These are phyloP conservation scores for Planiliza haematocheilus DNA, from an alignment of 2,113 vertebrate species.

Conservation along the genomic window DNA sequence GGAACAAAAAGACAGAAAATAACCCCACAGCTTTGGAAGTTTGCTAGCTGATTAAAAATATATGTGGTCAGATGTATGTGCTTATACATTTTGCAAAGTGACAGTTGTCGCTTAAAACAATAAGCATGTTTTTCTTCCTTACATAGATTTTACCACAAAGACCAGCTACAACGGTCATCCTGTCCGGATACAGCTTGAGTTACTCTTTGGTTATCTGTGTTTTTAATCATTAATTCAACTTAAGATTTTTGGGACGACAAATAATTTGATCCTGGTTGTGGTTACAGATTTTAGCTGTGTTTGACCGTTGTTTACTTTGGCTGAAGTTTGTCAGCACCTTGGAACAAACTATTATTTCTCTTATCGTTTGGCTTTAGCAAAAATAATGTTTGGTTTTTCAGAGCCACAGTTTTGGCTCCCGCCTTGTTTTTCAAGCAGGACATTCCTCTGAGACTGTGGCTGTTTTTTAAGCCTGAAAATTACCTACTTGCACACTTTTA, in stretches of 20 bases:
- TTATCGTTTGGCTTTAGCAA: constrained; percentile 1
- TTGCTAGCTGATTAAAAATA: neutral
- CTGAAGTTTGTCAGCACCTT: neutral
- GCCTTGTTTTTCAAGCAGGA: constrained; percentile 14
- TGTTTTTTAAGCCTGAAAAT: neutral
- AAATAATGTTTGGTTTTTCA: constrained; percentile 22
- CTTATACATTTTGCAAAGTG: neutral
- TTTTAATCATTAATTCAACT: constrained; percentile 6
- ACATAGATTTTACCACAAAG: neutral
- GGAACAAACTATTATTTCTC: neutral
- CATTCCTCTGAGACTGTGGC: constrained; percentile 14
- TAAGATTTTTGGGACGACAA: neutral
- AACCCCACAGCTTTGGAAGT: neutral
- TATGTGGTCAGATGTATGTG: neutral
- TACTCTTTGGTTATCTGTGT: neutral
- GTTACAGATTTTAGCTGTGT: constrained; percentile 1
- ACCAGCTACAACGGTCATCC: neutral
- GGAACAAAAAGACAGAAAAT: constrained; percentile 14
- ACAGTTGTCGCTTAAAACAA: neutral
- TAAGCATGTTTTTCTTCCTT: constrained; percentile 23
- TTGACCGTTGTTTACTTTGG: neutral
- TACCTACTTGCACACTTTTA: neutral
- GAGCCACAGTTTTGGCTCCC: constrained; percentile 22
- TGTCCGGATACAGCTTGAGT: neutral
- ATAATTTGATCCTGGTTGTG: neutral